phyloP scores from a whole-genome alignment of 2,888 invertebrate species.

The Acrobasis consociella region DNA sequence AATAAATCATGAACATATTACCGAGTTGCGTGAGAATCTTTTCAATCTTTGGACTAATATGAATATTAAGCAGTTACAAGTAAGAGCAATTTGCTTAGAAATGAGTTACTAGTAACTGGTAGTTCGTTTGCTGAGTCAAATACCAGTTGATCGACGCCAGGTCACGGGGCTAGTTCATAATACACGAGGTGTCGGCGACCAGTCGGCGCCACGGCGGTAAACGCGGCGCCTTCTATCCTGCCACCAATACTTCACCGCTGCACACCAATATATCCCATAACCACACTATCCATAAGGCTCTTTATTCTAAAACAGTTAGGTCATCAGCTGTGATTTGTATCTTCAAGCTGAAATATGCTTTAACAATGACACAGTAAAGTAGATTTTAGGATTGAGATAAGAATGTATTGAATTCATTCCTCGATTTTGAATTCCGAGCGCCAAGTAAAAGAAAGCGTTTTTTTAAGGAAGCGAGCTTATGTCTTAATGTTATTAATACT shows the following conservation, averaged over 20 bases:
- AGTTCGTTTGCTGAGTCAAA: conserved; percentile 71
- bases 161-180: conserved; percentile 81
- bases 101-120: conserved; percentile 59
- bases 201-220: conserved; percentile 78
- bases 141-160: conserved; percentile 78
- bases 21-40: conserved; percentile 19
- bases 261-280: conserved; percentile 44
- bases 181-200: conserved; percentile 81
- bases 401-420: conserved; percentile 60
- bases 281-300: conserved; percentile 22
- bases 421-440: conserved; percentile 77
- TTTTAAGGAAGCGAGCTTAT: conserved; percentile 68
- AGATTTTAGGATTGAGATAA: conserved; percentile 31
- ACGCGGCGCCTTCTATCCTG: conserved; percentile 78
- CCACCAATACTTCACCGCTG: conserved; percentile 48
- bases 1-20: conserved; percentile 22
- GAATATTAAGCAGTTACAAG: conserved; percentile 50
- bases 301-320: conserved; percentile 30
- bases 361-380: conserved; percentile 36
- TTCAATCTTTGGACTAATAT: conserved; percentile 32
- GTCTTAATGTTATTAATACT: conserved; percentile 61
- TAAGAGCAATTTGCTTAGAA: conserved; percentile 60
- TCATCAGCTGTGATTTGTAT: conserved; percentile 52
- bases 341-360: conserved; percentile 43
- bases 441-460: conserved; percentile 75